phyloP scores from a whole-genome alignment of 2,797 vertebrate genomes.

The Catamblyrhynchus diadema region DNA sequence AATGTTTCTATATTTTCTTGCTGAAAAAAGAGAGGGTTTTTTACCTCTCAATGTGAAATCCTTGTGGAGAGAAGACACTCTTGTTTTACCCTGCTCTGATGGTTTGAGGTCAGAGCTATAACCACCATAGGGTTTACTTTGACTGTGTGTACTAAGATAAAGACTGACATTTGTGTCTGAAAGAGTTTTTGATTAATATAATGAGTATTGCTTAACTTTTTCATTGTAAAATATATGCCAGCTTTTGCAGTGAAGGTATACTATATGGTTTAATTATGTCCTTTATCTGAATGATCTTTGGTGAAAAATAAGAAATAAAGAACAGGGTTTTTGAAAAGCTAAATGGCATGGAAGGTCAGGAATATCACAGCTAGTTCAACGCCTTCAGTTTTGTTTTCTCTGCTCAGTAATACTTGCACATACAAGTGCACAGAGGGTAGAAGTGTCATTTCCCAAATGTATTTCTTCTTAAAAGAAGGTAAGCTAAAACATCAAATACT shows the following conservation, averaged over 20 bases:
- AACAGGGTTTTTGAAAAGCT: not conserved
- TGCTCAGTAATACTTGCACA: not conserved
- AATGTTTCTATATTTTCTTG: not conserved
- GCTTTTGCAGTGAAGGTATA: not conserved
- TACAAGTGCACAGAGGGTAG: not conserved
- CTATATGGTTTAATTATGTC: not conserved
- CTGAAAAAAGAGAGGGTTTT: not conserved
- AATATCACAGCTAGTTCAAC: not conserved
- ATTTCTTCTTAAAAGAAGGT: too few relatives aligned
- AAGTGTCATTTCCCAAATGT: not conserved
- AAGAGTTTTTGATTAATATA: not conserved
- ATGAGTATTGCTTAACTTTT: not conserved
- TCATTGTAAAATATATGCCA: not conserved
- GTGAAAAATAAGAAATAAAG: not conserved
- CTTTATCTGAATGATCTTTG: not conserved
- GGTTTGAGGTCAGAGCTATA: slow-evolving; percentile 23
- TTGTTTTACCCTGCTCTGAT: not conserved
- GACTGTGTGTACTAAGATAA: not conserved
- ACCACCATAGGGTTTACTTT: not conserved
- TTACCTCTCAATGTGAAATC: not conserved
- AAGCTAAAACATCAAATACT: not conserved
- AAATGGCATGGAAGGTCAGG: not conserved
- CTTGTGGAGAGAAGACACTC: not conserved
- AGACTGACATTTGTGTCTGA: not conserved
- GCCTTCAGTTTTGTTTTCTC: not conserved